Evolutionary conservation across 2,113 vertebrate species (phyloP), one percentile per base, ranked within the genome.

Genomic region (Engraulis encrasicolus): DNA sequence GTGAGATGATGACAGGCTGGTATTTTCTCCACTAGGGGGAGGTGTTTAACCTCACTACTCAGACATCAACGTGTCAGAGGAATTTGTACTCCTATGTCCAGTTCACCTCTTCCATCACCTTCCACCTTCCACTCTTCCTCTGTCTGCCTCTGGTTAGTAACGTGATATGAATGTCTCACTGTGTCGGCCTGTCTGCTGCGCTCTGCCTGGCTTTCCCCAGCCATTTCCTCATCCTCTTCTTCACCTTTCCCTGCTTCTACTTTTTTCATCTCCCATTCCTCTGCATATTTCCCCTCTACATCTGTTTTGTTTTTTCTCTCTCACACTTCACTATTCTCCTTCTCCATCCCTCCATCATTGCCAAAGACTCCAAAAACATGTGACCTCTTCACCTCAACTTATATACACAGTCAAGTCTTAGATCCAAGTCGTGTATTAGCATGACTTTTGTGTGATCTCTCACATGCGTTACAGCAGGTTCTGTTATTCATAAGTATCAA

Each of bases 1-100:
- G 23, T 81, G 20, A 4, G 5, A 61, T 54, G 66, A 34, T 78
- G 18, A 23, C 6, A 82, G 50, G 9, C 83, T 81, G 23, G 83
- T n/a, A 45, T 38, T 49, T 50, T 77, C 34, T 89, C 82, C 92
- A 93, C 87, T 81, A 92, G 94, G 91, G 90, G 93, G 93, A 92
- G 87, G 83, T 92, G 87, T 94, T 34, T 15, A 89, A 84, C 86
- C 85, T 89, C 81, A 91, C 80, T 89, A 1, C 77, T 82, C n/a
- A 50, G 40, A 17, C 31, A 1, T n/a, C 27, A 27, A 74, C 6
- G 0, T 74, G 66, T 74, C 40, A 45, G 40, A 45, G 40, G 58
- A 27, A 66, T 74, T 11, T 31, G 27, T 11, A 34, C 61, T 71
- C n/a, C 61, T 9, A 2, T 45, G 61, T 31, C n/a, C 27, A 74